Conservation (phyloP, 2,888 invertebrate genomes). For the Agrochola lychnidis region DNA sequence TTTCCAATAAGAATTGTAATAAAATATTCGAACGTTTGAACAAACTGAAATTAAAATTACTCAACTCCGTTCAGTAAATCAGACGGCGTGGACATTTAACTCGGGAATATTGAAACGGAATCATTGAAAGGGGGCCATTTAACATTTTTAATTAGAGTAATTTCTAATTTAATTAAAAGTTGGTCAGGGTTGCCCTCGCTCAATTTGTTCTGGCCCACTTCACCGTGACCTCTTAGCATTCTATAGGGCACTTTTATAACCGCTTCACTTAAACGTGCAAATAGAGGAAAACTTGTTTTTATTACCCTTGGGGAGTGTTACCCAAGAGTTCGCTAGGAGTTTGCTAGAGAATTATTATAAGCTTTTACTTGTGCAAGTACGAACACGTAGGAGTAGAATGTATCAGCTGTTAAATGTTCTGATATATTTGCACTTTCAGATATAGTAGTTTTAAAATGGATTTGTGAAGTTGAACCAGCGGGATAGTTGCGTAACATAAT, state of each 20-base stretch:
- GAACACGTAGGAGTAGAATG: constrained; percentile 1
- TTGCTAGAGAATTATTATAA: constrained; percentile 40
- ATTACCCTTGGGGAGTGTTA: constrained; percentile 34
- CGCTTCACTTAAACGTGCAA: constrained; percentile 43
- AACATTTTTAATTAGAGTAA: constrained; percentile 65
- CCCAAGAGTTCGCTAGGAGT: constrained; percentile 7
- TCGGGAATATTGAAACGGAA: constrained; percentile 55
- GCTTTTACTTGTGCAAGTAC: constrained; percentile 13
- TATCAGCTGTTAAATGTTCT: constrained; percentile 5
- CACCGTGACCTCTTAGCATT: constrained; percentile 43
- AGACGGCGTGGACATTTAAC: constrained; percentile 47
- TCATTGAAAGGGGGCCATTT: constrained; percentile 58
- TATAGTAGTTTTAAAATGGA: background rate
- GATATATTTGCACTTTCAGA: constrained; percentile 14
- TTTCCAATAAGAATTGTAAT: constrained; percentile 32
- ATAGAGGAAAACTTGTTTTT: constrained; percentile 53
- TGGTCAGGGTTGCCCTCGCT: constrained; percentile 44
- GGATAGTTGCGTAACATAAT: no score
- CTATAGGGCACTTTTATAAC: constrained; percentile 51
- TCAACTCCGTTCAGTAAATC: constrained; percentile 51
- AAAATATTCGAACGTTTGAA: constrained; percentile 32
- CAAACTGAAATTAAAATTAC: constrained; percentile 48
- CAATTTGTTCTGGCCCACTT: constrained; percentile 58
- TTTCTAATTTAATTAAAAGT: constrained; percentile 70
- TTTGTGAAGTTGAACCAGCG: background rate